Conservation (phyloP, 2,888 invertebrate species). For the Pocota personata region DNA sequence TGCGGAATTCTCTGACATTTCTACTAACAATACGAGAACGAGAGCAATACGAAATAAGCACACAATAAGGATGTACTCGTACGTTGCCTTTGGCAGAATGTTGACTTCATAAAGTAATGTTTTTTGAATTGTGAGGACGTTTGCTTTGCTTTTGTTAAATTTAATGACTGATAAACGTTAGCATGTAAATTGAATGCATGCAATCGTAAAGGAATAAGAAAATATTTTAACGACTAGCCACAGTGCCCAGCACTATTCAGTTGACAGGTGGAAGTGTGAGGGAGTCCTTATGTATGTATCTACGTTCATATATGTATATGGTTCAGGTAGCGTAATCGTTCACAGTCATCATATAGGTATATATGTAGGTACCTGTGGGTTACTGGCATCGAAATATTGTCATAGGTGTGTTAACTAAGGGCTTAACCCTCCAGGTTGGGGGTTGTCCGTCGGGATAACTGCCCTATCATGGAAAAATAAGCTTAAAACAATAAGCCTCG, state of each 20-base stretch:
- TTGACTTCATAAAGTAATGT: slow-evolving; percentile 7
- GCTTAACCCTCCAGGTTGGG: too few species aligned
- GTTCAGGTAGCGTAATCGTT: too few species aligned
- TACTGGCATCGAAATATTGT: too few species aligned
- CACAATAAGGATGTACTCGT: neutral
- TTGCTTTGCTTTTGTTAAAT: neutral
- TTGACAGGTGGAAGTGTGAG: neutral
- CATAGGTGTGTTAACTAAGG: too few species aligned
- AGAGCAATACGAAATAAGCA: neutral
- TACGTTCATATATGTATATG: too few species aligned
- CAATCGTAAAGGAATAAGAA: neutral
- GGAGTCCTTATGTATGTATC: neutral
- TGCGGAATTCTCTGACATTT: slow-evolving; percentile 59
- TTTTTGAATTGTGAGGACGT: neutral
- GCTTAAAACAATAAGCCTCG: too few species aligned
- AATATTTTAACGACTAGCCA: neutral
- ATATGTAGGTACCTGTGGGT: too few species aligned
- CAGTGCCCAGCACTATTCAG: neutral
- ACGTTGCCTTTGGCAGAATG: neutral
- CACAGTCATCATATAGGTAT: too few species aligned
- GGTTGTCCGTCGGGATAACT: too few species aligned
- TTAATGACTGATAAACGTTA: neutral
- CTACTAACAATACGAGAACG: slow-evolving; percentile 7
- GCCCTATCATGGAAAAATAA: too few species aligned
- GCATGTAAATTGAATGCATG: slow-evolving; percentile 5